Evolutionary conservation across 2,797 vertebrate genomes (phyloP), one percentile per base, ranked within the genome.

Genomic region (Furcifer pardalis): DNA sequence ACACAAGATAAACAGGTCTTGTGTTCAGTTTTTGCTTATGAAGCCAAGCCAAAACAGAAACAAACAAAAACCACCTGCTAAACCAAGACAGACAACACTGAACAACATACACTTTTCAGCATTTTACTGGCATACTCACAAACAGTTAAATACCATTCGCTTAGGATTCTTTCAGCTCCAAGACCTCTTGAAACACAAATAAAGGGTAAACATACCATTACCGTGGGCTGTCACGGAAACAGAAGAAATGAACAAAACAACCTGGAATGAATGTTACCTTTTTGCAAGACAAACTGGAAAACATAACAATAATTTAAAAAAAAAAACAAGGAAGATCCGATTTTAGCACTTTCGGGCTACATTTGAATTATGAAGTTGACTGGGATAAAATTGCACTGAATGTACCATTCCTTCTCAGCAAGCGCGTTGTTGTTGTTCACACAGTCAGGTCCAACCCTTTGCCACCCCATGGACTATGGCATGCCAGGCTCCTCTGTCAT

Each of bases 1-100:
- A 88, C 89, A 86, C 88, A 44, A 84, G 89, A 84, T 68, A 9
- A 82, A 87, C 92, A 82, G 72, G 92, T 91, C 92, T 66, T 87
- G 84, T 72, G 44, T 87, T 89, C 91, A 81, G 91, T 82, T 17
- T 1, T 63, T 42, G 19, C 10, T 90, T 68, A 73, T 65, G 77
- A 88, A 80, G 77, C 37, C 37, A 73, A 65, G 79, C 52, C 52
- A 56, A 56, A 5, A n/a, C 5, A 46, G 44, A 56, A 56, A 17
- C 52, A 56, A 56, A 56, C 52, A 56, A 56, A 56, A 56, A 17
- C 82, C 19, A 78, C 25, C 77, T 87, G 89, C 77, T 86, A 1
- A 3, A 80, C 63, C 49, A 81, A 42, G 8, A 42, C 37, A 78
- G 78, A 81, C 82, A 0, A 0, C 6, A 23, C 40, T 32, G 27